Evolutionary conservation across 2,113 vertebrate species (phyloP).

Genomic region (Ondatra zibethicus): DNA sequence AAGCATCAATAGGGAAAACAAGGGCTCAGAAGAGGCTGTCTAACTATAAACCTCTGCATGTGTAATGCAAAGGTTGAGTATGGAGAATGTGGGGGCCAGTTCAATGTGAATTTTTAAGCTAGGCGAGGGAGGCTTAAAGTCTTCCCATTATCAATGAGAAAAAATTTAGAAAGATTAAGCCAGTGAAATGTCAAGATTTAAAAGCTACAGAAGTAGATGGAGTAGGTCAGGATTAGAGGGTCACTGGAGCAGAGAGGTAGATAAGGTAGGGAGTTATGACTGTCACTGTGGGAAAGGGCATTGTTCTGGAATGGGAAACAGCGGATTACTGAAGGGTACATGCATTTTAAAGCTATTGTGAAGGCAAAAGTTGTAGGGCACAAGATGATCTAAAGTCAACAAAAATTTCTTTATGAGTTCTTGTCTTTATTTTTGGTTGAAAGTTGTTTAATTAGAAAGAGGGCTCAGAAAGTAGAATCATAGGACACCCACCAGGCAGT

Average conservation of each 20-base stretch:
- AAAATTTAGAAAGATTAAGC: background rate
- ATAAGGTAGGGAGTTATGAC: background rate
- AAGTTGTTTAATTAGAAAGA: background rate
- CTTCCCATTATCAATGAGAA: background rate
- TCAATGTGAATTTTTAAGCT: background rate
- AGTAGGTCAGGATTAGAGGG: background rate
- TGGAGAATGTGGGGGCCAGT: background rate
- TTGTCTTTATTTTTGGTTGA: background rate
- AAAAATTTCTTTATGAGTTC: background rate
- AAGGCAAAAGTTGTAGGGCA: background rate
- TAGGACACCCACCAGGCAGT: background rate
- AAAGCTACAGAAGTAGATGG: background rate
- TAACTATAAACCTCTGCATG: background rate
- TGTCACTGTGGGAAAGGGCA: background rate
- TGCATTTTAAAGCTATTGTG: background rate
- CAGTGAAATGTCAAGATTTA: background rate
- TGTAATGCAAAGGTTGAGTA: background rate
- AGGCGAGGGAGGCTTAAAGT: background rate
- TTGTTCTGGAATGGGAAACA: background rate
- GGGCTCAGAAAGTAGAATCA: background rate
- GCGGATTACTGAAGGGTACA: background rate
- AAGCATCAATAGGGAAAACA: background rate
- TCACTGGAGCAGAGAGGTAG: background rate
- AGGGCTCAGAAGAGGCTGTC: background rate
- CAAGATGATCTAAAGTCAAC: background rate